Evolutionary conservation across 2,888 invertebrate genomes (phyloP).

Genomic region (Eupithecia subfuscata): DNA sequence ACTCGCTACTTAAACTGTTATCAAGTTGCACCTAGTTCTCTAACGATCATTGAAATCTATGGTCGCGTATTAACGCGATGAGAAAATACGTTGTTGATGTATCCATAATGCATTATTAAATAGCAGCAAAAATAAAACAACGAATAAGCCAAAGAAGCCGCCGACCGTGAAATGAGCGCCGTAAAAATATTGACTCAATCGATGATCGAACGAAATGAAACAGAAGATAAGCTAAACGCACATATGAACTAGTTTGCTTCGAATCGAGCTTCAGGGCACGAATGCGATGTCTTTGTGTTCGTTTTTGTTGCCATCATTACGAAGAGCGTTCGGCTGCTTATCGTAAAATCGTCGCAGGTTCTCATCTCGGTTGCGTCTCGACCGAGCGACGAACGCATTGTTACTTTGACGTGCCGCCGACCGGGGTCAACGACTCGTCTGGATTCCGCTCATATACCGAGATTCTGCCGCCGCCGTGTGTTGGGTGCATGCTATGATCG

Average conservation of each 20-base stretch:
- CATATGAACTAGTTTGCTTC: constrained; percentile 18
- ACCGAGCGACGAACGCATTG: constrained; percentile 70
- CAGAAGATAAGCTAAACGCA: constrained; percentile 29
- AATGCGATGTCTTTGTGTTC: constrained; percentile 36
- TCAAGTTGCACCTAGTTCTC: background rate
- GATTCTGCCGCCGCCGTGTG: constrained; percentile 55
- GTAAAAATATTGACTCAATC: constrained; percentile 52
- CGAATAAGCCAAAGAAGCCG: constrained; percentile 40
- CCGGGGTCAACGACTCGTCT: constrained; percentile 78
- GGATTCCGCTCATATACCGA: constrained; percentile 79
- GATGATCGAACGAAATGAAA: constrained; percentile 40
- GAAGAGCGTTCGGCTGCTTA: constrained; percentile 44
- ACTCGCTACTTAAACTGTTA: constrained; percentile 11
- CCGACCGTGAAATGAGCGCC: constrained; percentile 44
- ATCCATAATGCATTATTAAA: background rate
- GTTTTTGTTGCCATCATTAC: constrained; percentile 40
- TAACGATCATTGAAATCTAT: background rate
- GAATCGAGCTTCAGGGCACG: constrained; percentile 13
- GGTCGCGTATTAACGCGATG: background rate
- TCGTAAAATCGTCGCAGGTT: constrained; percentile 51
- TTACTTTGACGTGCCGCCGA: constrained; percentile 79
- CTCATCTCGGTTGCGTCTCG: constrained; percentile 53
- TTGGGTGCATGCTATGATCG: constrained; percentile 39
- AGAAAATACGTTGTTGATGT: background rate
- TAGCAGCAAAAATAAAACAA: background rate